phyloP scores from a whole-genome alignment of 2,888 invertebrate genomes.

The Hedychridium roseum region DNA sequence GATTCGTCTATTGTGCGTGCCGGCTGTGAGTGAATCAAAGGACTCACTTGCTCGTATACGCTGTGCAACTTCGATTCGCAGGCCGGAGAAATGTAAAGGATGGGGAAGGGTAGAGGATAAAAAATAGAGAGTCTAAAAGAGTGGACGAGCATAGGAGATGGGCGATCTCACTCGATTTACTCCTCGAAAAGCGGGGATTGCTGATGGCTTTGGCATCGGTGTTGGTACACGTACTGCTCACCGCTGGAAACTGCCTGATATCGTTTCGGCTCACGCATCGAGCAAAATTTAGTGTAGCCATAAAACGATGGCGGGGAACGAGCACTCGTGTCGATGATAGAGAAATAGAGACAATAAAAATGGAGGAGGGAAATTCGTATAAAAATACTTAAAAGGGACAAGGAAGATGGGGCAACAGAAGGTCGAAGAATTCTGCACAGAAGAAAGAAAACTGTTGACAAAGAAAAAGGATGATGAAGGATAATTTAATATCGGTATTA shows the following conservation, averaged over 20 bases:
- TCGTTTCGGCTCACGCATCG: slow-evolving; percentile 30
- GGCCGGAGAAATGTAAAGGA: slow-evolving; percentile 22
- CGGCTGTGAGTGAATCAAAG: too few relatives aligned
- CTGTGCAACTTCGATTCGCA: slow-evolving; percentile 11
- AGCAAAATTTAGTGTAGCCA: slow-evolving; percentile 30
- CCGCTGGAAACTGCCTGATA: slow-evolving; percentile 4
- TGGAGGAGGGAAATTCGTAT: too few relatives aligned
- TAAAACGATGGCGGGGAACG: slow-evolving; percentile 23
- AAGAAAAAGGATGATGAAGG: too few relatives aligned
- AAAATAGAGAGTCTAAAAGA: too few relatives aligned
- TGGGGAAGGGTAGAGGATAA: neutral
- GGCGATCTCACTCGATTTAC: slow-evolving; percentile 33
- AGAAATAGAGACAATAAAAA: slow-evolving; percentile 14
- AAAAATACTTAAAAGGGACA: too few relatives aligned
- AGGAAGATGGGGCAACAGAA: too few relatives aligned
- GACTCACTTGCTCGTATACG: too few relatives aligned
- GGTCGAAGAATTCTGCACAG: too few relatives aligned
- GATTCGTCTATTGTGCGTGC: too few relatives aligned
- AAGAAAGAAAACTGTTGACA: too few relatives aligned
- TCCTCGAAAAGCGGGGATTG: slow-evolving; percentile 14
- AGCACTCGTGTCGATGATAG: slow-evolving; percentile 9
- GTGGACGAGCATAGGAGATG: slow-evolving; percentile 23
- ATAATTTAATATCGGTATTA: too few relatives aligned
- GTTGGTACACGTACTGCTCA: slow-evolving; percentile 2
- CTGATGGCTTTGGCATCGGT: slow-evolving; percentile 4